These are phyloP conservation scores for Planococcus citri DNA, from an alignment of 1,140 invertebrate genomes.

Conservation along the genomic window DNA sequence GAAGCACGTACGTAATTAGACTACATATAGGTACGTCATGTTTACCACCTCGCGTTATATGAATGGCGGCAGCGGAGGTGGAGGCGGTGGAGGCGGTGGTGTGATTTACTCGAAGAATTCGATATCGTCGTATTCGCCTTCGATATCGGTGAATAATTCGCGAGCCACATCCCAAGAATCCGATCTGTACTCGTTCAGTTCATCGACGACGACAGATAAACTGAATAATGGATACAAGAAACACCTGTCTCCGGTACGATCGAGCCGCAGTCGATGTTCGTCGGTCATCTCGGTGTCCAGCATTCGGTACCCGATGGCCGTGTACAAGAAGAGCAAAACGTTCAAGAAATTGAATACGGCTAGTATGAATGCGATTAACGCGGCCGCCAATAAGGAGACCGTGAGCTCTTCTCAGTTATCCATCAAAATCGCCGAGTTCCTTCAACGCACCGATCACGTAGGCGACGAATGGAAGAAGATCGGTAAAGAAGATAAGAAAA, in stretches of 20 bases:
- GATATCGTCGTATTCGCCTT: not conserved
- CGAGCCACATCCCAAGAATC: conserved; percentile 9
- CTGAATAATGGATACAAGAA: not conserved
- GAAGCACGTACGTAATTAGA: not conserved
- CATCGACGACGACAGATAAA: not conserved
- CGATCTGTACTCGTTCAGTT: not conserved
- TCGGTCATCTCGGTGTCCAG: not conserved
- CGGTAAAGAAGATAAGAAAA: conserved; percentile 40
- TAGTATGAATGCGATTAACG: not conserved
- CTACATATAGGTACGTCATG: not conserved
- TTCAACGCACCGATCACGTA: conserved; percentile 67
- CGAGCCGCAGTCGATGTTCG: not conserved
- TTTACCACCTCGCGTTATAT: not conserved
- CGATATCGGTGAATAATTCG: not conserved
- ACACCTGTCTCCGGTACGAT: not conserved
- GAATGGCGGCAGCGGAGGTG: not conserved
- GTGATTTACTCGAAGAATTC: not conserved
- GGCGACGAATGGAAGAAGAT: conserved; percentile 67
- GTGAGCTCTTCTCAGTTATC: conserved; percentile 41
- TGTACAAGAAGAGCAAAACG: not conserved
- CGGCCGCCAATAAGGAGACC: not conserved
- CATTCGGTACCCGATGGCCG: not conserved
- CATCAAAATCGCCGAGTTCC: conserved; percentile 61
- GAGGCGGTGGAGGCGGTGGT: not conserved
- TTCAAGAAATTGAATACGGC: not conserved